Evolutionary conservation across 2,888 invertebrate genomes (phyloP), one percentile per base, ranked within the genome.

Genomic region (Cetonia aurata): DNA sequence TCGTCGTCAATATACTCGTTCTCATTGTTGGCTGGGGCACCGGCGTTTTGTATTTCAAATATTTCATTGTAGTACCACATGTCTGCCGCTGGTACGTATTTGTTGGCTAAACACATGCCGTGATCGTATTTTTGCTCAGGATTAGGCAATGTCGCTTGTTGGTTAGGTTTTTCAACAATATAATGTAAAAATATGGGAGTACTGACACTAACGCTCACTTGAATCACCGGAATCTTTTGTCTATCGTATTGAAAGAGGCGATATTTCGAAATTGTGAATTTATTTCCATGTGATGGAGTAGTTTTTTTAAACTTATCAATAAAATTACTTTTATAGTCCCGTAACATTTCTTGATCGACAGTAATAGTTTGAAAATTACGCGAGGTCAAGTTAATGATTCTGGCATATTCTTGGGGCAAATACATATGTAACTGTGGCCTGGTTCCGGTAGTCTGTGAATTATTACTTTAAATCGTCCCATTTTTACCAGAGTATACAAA

Each of bases 41-140:
- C 55, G 19, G 19, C 55, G 55, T 53, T 53, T 53, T 53, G 55
- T 53, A 19, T 53, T 53, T 53, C 55, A 53, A 53, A 53, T 53
- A 53, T 53, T 53, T 53, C 12, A 53, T 53, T 53, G 55, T 19
- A 53, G 55, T 17, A 53, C 55, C 55, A 53, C 55, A 17, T 8
- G 55, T 53, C 19, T 53, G 15, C 15, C 55, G 19, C 55, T 53
- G 19, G 52, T 53, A 53, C 55, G 4, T 52, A 19, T 53, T 19
- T 53, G 55, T 53, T 19, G 15, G 10, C 12, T n/a, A 59, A 62
- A 33, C 6, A 44, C 44, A 44, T 44, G 44, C 1, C 44, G 44
- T 44, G 44, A 44, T 44, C 13, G 10, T 44, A 44, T 44, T 44
- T 44, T 44, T 44, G 25, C 25, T 25, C 25, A 25, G 25, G 25